Base-by-base conservation (phyloP, 92 coral and sea anemone genomes). In the Virgularia gustaviana region DNA sequence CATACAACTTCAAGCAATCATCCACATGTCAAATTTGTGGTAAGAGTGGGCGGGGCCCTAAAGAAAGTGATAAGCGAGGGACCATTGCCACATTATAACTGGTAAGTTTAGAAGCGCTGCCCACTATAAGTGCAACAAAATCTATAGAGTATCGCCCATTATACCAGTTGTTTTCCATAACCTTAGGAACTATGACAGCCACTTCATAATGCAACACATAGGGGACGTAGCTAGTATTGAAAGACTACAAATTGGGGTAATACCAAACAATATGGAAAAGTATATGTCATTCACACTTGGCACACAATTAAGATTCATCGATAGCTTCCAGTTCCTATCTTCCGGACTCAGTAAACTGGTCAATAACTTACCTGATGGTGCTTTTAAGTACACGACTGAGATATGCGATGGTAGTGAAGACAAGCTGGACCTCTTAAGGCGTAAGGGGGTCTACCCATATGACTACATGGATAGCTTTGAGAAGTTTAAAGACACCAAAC, bases 401-500 rank as follows among this genome's bases (percentile, higher is more conserved):
- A 3, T 4, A 25, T 47, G 15, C 18, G 20, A 47, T 15, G 55
- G 18, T 47, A 25, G 22, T 5, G 18, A 47, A 47, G 6, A 15
- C 22, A 47, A 47, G 18, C 22, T 47, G 55, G 22, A 15, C 20
- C 15, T n/a, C n/a, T n/a, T n/a, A n/a, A n/a, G n/a, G 20, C 37
- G 35, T 27, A 76, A 76, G 29, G 73, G 81, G 30, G 49, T 62
- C 15, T 76, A 11, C n/a, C 81, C 81, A 6, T 65, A 65, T 47
- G 81, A 65, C 22, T 77, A 9, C 37, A 78, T 78, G 83, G 76
- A 67, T 47, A 24, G 36, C 15, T 67, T 78, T 55, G 70, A 78
- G 8, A 78, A 78, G 25, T 78, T 78, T 37, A 16, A 29, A 6
- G 77, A 55, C 10, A 31, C 24, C 1, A 18, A 33, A 22, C 58